Base-by-base conservation (phyloP, 2,888 invertebrate species). In the Lithophane ornitopus region DNA sequence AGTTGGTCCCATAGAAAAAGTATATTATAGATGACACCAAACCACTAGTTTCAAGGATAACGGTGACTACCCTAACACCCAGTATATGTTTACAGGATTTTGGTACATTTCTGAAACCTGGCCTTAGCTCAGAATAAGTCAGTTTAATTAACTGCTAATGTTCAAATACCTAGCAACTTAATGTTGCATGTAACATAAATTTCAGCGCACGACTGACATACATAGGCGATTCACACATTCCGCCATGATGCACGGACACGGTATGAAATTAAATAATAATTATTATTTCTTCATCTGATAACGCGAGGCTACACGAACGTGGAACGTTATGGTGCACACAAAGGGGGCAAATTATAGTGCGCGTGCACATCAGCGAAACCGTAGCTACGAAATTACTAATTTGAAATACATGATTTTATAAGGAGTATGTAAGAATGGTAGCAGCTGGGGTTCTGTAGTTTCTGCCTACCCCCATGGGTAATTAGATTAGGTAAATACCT, bases 281-380 rank as follows among this genome's bases (percentile, higher is more conserved):
- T 59, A 77, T 74, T 77, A 77, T 69, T 71, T 74, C 82, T 81
- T 81, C 77, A 83, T 81, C 82, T 71, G 82, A 82, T 82, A 84
- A 81, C 70, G 41, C 62, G 69, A 66, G 59, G 84, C 26, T 77
- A 58, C 80, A 82, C 84, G 81, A 71, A 80, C 56, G 54, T 68
- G 58, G 52, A 66, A 72, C 76, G 76, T 82, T 84, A 82, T 80
- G 70, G 81, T 76, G 39, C 80, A 65, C 63, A 80, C 80, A 79
- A 75, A 79, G 65, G 49, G 39, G 67, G 69, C 26, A 80, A 44
- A 82, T 82, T 76, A 83, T 77, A 52, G 72, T 68, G 58, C 62
- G 41, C 61, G 58, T 58, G 56, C 28, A 26, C 58, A 81, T 34
- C 16, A 34, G 46, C n/a, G 16, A 34, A 41, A 19, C 41, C 39